A percentile compares a stretch with the other conserved stretches of the same genome.
Conservation (phyloP, 2,113 vertebrate genomes). For the Isichthys henryi region DNA sequence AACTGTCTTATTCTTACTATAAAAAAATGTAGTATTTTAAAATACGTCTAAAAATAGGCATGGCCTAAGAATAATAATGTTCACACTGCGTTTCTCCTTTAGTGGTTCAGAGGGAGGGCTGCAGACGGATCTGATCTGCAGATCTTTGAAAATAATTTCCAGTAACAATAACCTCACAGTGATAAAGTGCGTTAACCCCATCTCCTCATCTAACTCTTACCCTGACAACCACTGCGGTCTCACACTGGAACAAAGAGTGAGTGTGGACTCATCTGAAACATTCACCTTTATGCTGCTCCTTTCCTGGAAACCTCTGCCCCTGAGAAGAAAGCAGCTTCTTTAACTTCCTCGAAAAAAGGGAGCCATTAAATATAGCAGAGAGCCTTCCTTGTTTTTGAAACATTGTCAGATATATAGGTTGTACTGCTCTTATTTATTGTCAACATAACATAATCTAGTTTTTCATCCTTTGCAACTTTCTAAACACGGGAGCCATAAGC, state of each 20-base stretch:
- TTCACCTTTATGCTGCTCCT: neutral
- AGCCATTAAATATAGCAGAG: neutral
- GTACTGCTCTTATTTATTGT: neutral
- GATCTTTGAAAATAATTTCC: neutral
- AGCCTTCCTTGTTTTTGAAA: neutral
- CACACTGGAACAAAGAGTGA: neutral
- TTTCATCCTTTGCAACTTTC: neutral
- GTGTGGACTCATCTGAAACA: neutral
- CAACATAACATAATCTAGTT: neutral
- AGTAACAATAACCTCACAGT: neutral
- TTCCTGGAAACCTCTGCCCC: neutral
- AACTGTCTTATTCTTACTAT: neutral
- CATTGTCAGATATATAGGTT: neutral
- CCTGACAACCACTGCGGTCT: neutral
- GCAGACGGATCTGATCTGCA: neutral
- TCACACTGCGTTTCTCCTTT: neutral
- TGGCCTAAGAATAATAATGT: neutral
- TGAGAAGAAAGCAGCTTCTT: neutral
- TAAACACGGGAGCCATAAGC: neutral
- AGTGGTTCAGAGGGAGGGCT: neutral
- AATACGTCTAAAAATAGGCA: neutral
- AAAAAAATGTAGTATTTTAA: neutral
- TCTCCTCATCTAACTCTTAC: neutral
- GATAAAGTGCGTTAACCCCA: neutral
- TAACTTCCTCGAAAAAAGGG: neutral